These are phyloP conservation scores for Calliscelio sp. DNA, from an alignment of 2,888 invertebrate species.

Conservation along the genomic window DNA sequence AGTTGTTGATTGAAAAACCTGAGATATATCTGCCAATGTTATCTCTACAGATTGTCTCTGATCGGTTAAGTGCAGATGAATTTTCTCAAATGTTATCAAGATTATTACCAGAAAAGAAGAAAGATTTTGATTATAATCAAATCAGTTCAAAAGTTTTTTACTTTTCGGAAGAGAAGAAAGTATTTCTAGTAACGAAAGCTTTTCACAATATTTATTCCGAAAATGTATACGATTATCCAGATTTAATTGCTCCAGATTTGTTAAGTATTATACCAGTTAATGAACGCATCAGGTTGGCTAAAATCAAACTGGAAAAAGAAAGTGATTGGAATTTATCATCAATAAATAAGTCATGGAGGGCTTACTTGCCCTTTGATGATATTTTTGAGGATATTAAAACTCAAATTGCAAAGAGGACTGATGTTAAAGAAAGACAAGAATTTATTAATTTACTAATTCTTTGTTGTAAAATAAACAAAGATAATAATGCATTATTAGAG, in stretches of 20 bases:
- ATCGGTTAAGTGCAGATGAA: background rate
- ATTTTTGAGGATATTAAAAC: constrained; percentile 76
- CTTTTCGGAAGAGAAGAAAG: too few species aligned
- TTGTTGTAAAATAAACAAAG: constrained; percentile 81
- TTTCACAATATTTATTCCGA: constrained; percentile 76
- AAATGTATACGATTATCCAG: constrained; percentile 71
- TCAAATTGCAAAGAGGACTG: constrained; percentile 74
- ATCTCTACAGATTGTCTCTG: background rate
- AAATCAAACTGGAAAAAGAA: constrained; percentile 74
- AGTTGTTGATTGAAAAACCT: constrained; percentile 10
- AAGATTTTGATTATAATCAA: constrained; percentile 15
- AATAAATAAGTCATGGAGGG: constrained; percentile 75
- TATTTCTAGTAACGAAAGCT: constrained; percentile 73
- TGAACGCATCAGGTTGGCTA: constrained; percentile 77
- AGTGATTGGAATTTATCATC: background rate
- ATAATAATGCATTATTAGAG: constrained; percentile 77
- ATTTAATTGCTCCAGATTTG: constrained; percentile 68
- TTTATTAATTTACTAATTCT: constrained; percentile 79
- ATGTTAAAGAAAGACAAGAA: constrained; percentile 56
- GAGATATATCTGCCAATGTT: background rate
- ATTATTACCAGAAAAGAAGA: constrained; percentile 6
- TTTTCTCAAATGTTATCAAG: constrained; percentile 17
- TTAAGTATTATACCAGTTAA: constrained; percentile 75
- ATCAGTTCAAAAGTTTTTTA: too few species aligned
- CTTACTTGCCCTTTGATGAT: constrained; percentile 78